phyloP scores from a whole-genome alignment of 2,888 invertebrate species.

The Labia minor region DNA sequence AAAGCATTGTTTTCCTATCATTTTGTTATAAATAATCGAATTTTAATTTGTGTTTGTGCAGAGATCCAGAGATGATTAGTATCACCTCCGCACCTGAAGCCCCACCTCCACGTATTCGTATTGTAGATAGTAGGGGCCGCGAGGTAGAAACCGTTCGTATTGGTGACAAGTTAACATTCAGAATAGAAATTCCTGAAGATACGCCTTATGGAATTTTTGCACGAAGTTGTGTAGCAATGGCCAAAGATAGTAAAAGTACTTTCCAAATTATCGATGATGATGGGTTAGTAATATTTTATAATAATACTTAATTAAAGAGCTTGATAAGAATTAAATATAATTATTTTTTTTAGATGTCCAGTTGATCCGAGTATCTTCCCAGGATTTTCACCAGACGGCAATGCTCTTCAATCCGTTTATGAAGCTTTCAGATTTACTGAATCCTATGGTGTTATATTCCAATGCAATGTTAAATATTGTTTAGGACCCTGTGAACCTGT shows the following conservation, averaged over 20 bases:
- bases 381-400: conserved; percentile 80
- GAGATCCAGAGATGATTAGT: conserved; percentile 92
- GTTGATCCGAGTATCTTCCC: conserved; percentile 90
- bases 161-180: conserved; percentile 87
- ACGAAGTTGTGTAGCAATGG: conserved; percentile 92
- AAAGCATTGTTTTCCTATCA: background rate
- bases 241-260: conserved; percentile 89
- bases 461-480: conserved; percentile 93
- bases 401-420: conserved; percentile 80
- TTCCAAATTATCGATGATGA: conserved; percentile 94
- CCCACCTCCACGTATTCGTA: conserved; percentile 85
- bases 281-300: conserved; percentile 48
- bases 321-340: conserved; percentile 15
- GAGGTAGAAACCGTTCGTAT: conserved; percentile 92
- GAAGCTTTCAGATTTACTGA: conserved; percentile 94
- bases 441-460: conserved; percentile 93
- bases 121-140: conserved; percentile 71
- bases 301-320: no score
- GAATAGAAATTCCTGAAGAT: conserved; percentile 92
- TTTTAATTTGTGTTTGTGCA: conserved; percentile 31
- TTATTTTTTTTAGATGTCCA: conserved; percentile 54
- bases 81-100: conserved; percentile 92
- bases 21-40: background rate
- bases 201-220: conserved; percentile 94
- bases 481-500: conserved; percentile 89